A percentile compares a stretch with the other conserved stretches of the same genome.
Conservation (phyloP, 2,113 vertebrate genomes). For the Gymnogyps californianus region DNA sequence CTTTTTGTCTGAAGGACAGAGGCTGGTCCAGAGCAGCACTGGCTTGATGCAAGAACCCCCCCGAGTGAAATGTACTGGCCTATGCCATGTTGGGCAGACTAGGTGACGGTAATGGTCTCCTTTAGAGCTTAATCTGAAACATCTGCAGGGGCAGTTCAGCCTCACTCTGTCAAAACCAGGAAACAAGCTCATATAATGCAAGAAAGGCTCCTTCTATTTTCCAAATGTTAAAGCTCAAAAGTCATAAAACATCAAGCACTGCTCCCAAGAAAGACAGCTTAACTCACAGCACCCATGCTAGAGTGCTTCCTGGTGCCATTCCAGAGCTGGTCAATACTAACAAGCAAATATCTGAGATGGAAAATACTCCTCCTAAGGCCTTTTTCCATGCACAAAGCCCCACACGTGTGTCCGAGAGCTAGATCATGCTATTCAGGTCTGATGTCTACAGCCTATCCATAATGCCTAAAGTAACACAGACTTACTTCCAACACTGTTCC, state of each 20-base stretch:
- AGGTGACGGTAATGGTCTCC: neutral
- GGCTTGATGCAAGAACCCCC: neutral
- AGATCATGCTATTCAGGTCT: neutral
- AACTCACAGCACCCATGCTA: neutral
- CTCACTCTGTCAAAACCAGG: neutral
- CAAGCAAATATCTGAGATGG: neutral
- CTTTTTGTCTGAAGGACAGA: neutral
- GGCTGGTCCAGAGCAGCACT: neutral
- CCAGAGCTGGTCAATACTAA: neutral
- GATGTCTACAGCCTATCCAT: neutral
- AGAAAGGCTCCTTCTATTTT: neutral
- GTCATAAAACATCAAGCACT: neutral
- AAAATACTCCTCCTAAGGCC: neutral
- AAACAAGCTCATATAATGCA: neutral
- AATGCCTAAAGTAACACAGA: neutral
- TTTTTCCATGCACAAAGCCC: neutral
- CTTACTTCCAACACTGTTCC: neutral
- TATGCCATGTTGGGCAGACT: neutral
- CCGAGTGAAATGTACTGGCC: neutral
- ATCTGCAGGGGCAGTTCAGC: neutral
- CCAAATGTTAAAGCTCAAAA: neutral
- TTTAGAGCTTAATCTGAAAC: neutral
- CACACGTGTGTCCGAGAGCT: neutral
- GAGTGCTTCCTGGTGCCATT: neutral
- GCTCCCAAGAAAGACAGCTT: neutral